Conservation (phyloP, 2,888 invertebrate genomes). For the Venusia cambrica region DNA sequence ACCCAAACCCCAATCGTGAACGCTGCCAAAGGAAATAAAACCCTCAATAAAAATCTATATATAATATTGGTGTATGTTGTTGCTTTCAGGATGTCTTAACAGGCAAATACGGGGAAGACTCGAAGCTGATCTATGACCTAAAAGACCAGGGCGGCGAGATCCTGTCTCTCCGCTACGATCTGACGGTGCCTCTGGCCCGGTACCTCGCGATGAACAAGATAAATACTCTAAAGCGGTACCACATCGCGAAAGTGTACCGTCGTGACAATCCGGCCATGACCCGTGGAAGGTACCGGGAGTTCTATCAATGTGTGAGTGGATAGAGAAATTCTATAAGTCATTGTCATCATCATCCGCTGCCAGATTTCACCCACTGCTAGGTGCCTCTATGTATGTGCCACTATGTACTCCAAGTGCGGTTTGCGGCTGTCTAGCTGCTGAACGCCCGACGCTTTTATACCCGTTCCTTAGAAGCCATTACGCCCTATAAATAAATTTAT, state of each 20-base stretch:
- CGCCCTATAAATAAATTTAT: too few relatives aligned
- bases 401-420: too few relatives aligned
- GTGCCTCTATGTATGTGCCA: too few relatives aligned
- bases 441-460: too few relatives aligned
- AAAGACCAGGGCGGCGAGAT: conserved; percentile 99
- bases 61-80: conserved; percentile 4
- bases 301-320: conserved; percentile 97
- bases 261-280: conserved; percentile 99
- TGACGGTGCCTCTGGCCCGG: conserved; percentile 98
- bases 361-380: too few relatives aligned
- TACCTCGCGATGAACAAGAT: conserved; percentile 99
- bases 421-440: too few relatives aligned
- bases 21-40: too few relatives aligned
- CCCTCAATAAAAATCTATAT: too few relatives aligned
- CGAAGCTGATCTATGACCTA: conserved; percentile 98
- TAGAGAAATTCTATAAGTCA: too few relatives aligned
- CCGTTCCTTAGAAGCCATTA: too few relatives aligned
- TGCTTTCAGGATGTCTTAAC: conserved; percentile 92
- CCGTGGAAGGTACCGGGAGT: conserved; percentile 97
- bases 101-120: conserved; percentile 99
- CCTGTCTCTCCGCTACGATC: conserved; percentile 96
- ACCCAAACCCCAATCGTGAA: too few relatives aligned
- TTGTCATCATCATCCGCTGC: too few relatives aligned
- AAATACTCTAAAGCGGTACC: conserved; percentile 95
- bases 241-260: conserved; percentile 99